Base-by-base conservation (phyloP, 2,888 invertebrate species). In the Volucella zonaria region DNA sequence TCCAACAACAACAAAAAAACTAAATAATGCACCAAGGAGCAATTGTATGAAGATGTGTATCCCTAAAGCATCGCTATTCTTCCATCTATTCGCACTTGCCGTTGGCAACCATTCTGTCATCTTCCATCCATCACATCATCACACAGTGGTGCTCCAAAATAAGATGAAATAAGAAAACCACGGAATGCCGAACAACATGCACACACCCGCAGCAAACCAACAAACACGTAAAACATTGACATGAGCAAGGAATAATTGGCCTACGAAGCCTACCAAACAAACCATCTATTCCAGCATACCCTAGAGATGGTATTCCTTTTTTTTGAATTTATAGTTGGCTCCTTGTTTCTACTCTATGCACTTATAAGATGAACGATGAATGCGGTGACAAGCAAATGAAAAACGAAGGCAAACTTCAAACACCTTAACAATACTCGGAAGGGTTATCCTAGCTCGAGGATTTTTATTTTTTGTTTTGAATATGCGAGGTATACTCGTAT, bases 301-400 rank as follows among this genome's bases (percentile, higher is more conserved):
- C 67, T 67, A 67, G 51, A 4, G 1, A 2, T 23, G 23, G 23
- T 23, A 23, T 23, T 23, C 62, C 40, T 68, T 67, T 40, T 73
- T 82, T 81, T 71, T 81, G 71, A 71, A 71, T 73, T 82, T 74
- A 62, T 78, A 82, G 78, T 82, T 82, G 77, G 52, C 81, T 66
- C 31, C 31, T 71, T 68, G 42, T 67, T 58, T 58, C 47, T 15
- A 11, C 40, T n/a, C 68, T 38, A 10, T 47, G n/a, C 43, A n/a
- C 51, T 61, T 23, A 38, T 56, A 31, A 71, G 78, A 66, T 43
- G 54, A 74, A n/a, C 49, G 42, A 54, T 67, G 59, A 79, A 79
- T 54, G 54, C 59, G 61, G 62, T 15, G 18, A 31, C 52, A 42
- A 31, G 51, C 58, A n/a, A 52, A 58, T 12, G 42, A 51, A 58